These are phyloP conservation scores for Meganola albula DNA, from an alignment of 2,888 invertebrate species.

Conservation along the genomic window DNA sequence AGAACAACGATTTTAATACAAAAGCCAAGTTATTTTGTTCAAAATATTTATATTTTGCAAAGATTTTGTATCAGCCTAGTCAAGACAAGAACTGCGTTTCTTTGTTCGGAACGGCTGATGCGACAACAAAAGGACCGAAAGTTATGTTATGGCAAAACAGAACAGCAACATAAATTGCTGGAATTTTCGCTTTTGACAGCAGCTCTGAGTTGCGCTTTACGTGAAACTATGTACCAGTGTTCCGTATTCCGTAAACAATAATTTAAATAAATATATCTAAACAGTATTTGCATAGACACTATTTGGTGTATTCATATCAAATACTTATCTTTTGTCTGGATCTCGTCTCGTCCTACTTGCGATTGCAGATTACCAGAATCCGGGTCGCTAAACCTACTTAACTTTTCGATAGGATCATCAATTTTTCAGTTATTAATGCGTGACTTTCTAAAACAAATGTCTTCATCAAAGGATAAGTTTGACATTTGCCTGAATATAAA, in stretches of 20 bases:
- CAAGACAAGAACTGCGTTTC: slow-evolving; percentile 24
- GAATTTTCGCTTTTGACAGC: slow-evolving; percentile 45
- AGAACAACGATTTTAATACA: too few relatives aligned
- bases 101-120: slow-evolving; percentile 25
- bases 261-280: too few relatives aligned
- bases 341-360: slow-evolving; percentile 13
- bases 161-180: slow-evolving; percentile 50
- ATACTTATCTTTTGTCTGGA: slow-evolving; percentile 14
- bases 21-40: too few relatives aligned
- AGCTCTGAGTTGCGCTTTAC: slow-evolving; percentile 34
- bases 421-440: slow-evolving; percentile 15
- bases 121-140: slow-evolving; percentile 46
- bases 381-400: slow-evolving; percentile 13
- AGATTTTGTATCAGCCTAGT: slow-evolving; percentile 18
- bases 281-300: slow-evolving; percentile 15
- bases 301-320: too few relatives aligned
- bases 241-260: slow-evolving; percentile 12
- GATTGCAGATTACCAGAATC: slow-evolving; percentile 14
- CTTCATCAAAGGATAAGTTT: slow-evolving; percentile 13
- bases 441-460: slow-evolving; percentile 16
- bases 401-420: slow-evolving; percentile 16
- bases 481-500: slow-evolving; percentile 10
- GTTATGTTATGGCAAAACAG: slow-evolving; percentile 51
- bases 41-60: too few relatives aligned
- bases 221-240: slow-evolving; percentile 42